These are phyloP conservation scores for Axea sp. DNA, from an alignment of 2,888 invertebrate genomes.

Conservation along the genomic window DNA sequence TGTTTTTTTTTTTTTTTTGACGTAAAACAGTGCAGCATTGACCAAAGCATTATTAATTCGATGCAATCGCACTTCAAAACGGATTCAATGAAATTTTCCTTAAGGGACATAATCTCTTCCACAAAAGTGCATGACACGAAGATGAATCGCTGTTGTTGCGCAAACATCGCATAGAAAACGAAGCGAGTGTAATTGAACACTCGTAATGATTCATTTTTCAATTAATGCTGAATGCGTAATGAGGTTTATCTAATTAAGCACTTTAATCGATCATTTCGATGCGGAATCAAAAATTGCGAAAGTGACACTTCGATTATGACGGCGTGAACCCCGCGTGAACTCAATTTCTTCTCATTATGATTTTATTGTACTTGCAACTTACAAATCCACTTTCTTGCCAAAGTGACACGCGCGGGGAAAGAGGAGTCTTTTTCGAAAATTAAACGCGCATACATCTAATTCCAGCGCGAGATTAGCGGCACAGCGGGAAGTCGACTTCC, in stretches of 20 bases:
- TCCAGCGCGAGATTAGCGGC: constrained; percentile 51
- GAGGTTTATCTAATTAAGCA: constrained; percentile 46
- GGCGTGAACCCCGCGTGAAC: constrained; percentile 34
- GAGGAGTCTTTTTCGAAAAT: constrained; percentile 45
- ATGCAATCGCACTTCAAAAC: too few relatives aligned
- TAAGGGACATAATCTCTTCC: too few relatives aligned
- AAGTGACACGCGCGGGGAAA: constrained; percentile 39
- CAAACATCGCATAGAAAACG: constrained; percentile 10
- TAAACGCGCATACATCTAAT: constrained; percentile 52
- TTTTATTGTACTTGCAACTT: constrained; percentile 38
- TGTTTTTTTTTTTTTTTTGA: too few relatives aligned
- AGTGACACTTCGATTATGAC: constrained; percentile 46
- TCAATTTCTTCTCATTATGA: constrained; percentile 50
- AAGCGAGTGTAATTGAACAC: constrained; percentile 27
- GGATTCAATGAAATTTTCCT: too few relatives aligned
- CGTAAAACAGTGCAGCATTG: too few relatives aligned
- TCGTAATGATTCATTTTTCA: constrained; percentile 48
- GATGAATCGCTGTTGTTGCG: constrained; percentile 26
- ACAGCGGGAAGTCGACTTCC: constrained; percentile 66
- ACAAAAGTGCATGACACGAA: constrained; percentile 10
- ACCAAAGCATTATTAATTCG: too few relatives aligned
- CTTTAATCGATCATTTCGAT: constrained; percentile 37
- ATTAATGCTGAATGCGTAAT: constrained; percentile 40
- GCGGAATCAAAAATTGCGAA: constrained; percentile 35
- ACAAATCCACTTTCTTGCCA: constrained; percentile 47